Base-by-base conservation (phyloP, 92 coral and sea anemone species). In the Epizoanthus rinbou region DNA sequence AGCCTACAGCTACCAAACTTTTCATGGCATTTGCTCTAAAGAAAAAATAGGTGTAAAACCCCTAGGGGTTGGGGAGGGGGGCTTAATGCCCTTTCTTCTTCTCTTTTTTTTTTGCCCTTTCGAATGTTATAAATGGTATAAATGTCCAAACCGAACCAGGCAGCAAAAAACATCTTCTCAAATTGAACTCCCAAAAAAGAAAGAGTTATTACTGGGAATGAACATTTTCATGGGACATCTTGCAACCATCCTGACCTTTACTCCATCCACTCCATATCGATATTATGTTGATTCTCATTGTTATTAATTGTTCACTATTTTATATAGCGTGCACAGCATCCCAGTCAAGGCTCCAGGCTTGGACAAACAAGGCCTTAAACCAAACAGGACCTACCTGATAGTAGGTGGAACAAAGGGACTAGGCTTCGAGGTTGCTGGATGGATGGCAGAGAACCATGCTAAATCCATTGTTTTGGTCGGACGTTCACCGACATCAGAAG, bases 401-500 rank as follows among this genome's bases (percentile, higher is more conserved):
- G 83, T 81, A 2, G 92, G 92, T 22, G 92, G 92, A 17, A 81
- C 80, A 28, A 85, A 84, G 18, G 92, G 92, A 22, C 86, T 89
- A 58, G 92, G 92, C 7, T 89, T 89, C 31, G 89, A 89, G 58
- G 89, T 89, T 52, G 92, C 89, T 14, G 75, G 57, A 21, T 89
- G 92, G 92, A 89, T 89, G 89, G 92, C 86, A 7, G 79, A 89
- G 54, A 72, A 68, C 37, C 91, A 89, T 13, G 92, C 92, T 1
- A 86, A 86, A 76, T 73, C 89, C 23, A 80, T 89, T 62, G 78
- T 89, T 21, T 85, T 87, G 15, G 72, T 87, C 8, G 87, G 87
- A 25, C 87, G 92, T 16, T 86, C 92, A 13, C 78, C 60, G 33
- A 87, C 89, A 21, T 73, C 87, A 4, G 84, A 73, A 15, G 78